Evolutionary conservation across 2,888 invertebrate genomes (phyloP).

Genomic region (Limnephilus rhombicus): DNA sequence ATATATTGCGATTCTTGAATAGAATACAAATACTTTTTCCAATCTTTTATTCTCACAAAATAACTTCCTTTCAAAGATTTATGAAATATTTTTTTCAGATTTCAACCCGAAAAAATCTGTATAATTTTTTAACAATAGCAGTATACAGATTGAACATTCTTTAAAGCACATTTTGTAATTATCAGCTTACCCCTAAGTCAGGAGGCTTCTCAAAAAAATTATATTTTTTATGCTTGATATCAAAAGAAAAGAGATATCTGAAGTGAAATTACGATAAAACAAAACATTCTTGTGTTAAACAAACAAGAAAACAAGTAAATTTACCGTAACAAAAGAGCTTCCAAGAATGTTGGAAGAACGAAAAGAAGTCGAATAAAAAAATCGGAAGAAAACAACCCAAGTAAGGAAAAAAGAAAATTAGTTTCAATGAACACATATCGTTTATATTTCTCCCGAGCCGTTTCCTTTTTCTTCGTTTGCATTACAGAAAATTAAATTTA

Average conservation of each 20-base stretch:
- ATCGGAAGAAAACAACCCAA: neutral
- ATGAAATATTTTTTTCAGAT: neutral
- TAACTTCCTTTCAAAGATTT: neutral
- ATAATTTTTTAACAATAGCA: neutral
- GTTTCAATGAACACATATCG: conserved; percentile 17
- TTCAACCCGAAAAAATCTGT: neutral
- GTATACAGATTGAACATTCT: neutral
- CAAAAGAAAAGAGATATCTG: neutral
- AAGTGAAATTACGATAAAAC: neutral
- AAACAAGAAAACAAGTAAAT: neutral
- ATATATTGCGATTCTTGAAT: conserved; percentile 8
- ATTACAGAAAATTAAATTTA: conserved; percentile 38
- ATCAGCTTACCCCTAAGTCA: neutral
- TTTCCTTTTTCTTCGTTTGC: conserved; percentile 17
- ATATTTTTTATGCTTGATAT: neutral
- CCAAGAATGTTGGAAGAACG: neutral
- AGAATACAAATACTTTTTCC: conserved; percentile 19
- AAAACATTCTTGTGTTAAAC: neutral
- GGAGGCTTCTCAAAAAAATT: neutral
- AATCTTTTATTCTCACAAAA: conserved; percentile 4
- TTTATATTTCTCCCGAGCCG: conserved; percentile 25
- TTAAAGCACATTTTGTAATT: neutral
- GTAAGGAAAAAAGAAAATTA: neutral
- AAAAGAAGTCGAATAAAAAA: neutral
- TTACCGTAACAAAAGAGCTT: neutral